A percentile compares a stretch with the other conserved stretches of the same genome.
Conservation (phyloP, 2,888 invertebrate genomes). For the Acrocera orbiculus region DNA sequence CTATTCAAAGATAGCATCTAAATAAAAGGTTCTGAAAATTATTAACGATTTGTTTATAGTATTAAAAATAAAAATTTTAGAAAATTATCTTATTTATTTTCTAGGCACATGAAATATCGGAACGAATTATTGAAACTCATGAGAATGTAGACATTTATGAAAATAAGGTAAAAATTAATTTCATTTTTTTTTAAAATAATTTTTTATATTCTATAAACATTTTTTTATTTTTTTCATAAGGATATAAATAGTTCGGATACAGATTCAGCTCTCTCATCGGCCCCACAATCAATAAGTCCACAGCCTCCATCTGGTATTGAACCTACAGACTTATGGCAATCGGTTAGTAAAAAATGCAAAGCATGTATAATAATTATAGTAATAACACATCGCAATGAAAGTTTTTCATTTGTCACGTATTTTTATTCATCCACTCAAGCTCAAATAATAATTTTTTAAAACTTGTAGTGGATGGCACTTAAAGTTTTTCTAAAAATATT, state of each 20-base stretch:
- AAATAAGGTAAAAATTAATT: slow-evolving; percentile 19
- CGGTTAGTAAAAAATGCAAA: slow-evolving; percentile 18
- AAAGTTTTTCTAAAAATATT: too few species aligned
- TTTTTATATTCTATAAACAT: neutral
- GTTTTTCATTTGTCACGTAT: too few species aligned
- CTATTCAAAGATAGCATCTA: too few species aligned
- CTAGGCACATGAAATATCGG: slow-evolving; percentile 18
- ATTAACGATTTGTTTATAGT: too few species aligned
- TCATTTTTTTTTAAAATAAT: neutral
- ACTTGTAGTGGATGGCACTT: too few species aligned
- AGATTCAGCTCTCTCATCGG: slow-evolving; percentile 50
- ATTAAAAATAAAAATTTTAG: too few species aligned
- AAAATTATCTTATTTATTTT: slow-evolving; percentile 9
- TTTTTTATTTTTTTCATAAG: neutral
- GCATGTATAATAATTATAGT: too few species aligned
- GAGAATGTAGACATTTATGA: slow-evolving; percentile 18
- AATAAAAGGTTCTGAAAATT: too few species aligned
- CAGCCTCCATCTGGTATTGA: slow-evolving; percentile 36
- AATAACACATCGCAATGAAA: too few species aligned
- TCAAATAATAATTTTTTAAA: too few species aligned
- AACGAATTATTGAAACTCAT: slow-evolving; percentile 17
- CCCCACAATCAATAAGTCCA: slow-evolving; percentile 50
- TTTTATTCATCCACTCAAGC: too few species aligned
- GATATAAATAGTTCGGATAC: slow-evolving; percentile 35
- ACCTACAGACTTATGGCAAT: slow-evolving; percentile 30